phyloP scores from a whole-genome alignment of 2,888 invertebrate genomes.

The Atethmia centrago region DNA sequence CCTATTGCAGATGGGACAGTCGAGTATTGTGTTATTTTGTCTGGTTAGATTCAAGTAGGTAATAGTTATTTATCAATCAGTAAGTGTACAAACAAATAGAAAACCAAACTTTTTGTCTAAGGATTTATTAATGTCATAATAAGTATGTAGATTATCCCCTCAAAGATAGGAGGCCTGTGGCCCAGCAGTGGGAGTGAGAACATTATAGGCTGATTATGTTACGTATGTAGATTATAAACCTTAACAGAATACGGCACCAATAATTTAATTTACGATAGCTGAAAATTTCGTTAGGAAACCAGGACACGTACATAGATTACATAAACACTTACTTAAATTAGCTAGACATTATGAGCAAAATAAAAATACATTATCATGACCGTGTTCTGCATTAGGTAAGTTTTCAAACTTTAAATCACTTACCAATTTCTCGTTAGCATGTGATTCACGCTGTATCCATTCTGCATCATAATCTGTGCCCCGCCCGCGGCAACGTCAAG shows the following conservation, averaged over 20 bases:
- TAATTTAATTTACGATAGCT: not conserved
- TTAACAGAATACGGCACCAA: not conserved
- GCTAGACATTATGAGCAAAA: not conserved
- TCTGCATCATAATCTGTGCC: slow-evolving; percentile 56
- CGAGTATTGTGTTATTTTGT: not conserved
- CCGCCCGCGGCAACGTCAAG: slow-evolving; percentile 64
- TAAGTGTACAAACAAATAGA: too few species aligned
- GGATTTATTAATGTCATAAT: not conserved
- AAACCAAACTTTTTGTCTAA: not conserved
- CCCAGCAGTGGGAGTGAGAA: too few species aligned
- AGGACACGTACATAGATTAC: not conserved
- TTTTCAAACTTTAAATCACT: not conserved
- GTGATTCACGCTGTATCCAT: not conserved
- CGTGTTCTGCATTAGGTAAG: not conserved
- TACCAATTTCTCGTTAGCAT: not conserved
- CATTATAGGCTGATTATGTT: too few species aligned
- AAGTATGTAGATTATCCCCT: too few species aligned
- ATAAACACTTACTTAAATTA: not conserved
- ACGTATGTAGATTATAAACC: too few species aligned
- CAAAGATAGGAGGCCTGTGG: too few species aligned
- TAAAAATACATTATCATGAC: not conserved
- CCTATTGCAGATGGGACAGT: not conserved
- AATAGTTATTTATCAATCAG: not conserved
- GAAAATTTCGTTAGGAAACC: not conserved
- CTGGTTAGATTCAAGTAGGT: not conserved